These are phyloP conservation scores for Pogona vitticeps DNA, from an alignment of 2,113 vertebrate genomes.

Conservation along the genomic window DNA sequence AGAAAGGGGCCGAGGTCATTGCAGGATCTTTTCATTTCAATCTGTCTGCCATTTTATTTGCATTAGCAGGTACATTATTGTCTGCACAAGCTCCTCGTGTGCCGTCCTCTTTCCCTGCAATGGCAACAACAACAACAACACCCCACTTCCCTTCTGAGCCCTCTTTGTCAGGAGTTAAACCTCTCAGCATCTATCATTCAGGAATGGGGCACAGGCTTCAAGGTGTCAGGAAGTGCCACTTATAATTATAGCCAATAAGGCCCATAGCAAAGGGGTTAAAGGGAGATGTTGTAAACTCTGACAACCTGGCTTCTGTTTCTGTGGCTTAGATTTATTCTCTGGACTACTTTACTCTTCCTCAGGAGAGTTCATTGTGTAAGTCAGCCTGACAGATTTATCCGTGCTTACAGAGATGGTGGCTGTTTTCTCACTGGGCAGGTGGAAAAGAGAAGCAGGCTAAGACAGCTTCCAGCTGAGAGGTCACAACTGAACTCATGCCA, in stretches of 20 bases:
- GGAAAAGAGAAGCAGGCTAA: slow-evolving; percentile 71
- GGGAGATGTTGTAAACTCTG: slow-evolving; percentile 77
- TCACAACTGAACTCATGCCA: slow-evolving; percentile 77
- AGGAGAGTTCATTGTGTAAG: slow-evolving; percentile 74
- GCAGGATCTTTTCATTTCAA: too few relatives aligned
- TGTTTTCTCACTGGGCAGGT: slow-evolving; percentile 80
- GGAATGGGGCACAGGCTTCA: slow-evolving; percentile 50
- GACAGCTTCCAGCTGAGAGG: slow-evolving; percentile 80
- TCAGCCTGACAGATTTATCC: slow-evolving; percentile 81
- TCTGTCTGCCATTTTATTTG: too few relatives aligned
- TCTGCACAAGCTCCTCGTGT: too few relatives aligned
- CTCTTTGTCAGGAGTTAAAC: slow-evolving; percentile 37
- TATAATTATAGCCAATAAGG: slow-evolving; percentile 73
- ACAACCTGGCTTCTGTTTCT: slow-evolving; percentile 68
- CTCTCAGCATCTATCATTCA: slow-evolving; percentile 37
- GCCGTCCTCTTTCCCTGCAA: too few relatives aligned
- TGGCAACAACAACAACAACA: background rate
- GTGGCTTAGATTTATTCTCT: slow-evolving; percentile 74
- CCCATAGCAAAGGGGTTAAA: slow-evolving; percentile 76
- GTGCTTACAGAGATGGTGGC: slow-evolving; percentile 67
- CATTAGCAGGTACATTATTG: too few relatives aligned
- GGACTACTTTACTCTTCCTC: slow-evolving; percentile 68
- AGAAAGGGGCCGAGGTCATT: too few relatives aligned
- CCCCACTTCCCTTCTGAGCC: slow-evolving; percentile 22
- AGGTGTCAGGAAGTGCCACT: slow-evolving; percentile 63